These are phyloP conservation scores for Cervus canadensis DNA, from an alignment of 2,113 vertebrate genomes.

Conservation along the genomic window DNA sequence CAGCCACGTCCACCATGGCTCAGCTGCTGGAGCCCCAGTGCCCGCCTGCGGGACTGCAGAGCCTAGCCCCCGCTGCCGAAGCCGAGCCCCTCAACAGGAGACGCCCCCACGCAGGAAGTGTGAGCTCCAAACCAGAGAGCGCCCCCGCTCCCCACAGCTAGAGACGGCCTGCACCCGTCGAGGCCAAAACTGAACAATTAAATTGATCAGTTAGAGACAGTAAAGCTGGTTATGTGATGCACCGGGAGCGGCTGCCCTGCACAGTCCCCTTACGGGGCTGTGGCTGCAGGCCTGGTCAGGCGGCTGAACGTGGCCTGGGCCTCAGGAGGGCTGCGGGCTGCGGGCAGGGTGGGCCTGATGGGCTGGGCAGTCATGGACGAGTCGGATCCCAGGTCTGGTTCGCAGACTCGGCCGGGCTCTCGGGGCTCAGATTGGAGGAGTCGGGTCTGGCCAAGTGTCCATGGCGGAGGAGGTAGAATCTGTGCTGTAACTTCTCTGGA, in stretches of 20 bases:
- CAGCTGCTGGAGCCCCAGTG: not conserved
- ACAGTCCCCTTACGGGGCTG: not conserved
- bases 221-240: not conserved
- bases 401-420: too few species aligned
- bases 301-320: not conserved
- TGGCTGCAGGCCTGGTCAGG: not conserved
- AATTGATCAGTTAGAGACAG: not conserved
- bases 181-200: not conserved
- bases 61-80: not conserved
- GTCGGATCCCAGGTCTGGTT: accelerated
- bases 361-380: accelerated
- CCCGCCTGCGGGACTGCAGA: not conserved
- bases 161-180: accelerated
- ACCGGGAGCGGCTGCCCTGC: not conserved
- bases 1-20: not conserved
- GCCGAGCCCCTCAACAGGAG: not conserved
- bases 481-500: not conserved
- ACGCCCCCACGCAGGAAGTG: not conserved
- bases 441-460: not conserved
- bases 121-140: not conserved
- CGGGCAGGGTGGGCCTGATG: not conserved
- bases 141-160: not conserved
- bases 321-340: not conserved
- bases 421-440: not conserved
- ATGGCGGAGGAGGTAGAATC: accelerated